phyloP scores from a whole-genome alignment of 2,888 invertebrate species.

The Helicoverpa assulta region DNA sequence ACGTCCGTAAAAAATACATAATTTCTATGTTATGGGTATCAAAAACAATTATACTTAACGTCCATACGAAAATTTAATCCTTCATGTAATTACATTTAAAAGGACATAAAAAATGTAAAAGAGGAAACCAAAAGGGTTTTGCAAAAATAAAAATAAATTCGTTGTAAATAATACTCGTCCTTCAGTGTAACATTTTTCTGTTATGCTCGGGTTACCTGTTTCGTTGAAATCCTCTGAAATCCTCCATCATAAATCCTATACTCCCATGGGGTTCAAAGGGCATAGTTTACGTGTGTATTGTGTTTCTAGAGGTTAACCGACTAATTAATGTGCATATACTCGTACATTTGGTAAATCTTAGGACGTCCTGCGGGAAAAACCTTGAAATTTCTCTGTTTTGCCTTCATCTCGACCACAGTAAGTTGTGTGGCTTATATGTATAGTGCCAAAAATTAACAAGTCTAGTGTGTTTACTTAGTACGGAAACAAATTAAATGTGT shows the following conservation, averaged over 20 bases:
- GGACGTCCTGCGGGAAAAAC: slow-evolving; percentile 3
- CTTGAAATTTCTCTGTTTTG: slow-evolving; percentile 11
- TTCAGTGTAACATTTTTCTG: slow-evolving; percentile 16
- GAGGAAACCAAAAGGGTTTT: slow-evolving; percentile 3
- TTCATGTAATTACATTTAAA: slow-evolving; percentile 10
- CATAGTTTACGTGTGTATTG: slow-evolving; percentile 56
- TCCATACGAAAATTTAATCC: slow-evolving; percentile 19
- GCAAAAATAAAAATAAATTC: slow-evolving; percentile 17
- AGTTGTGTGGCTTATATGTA: slow-evolving; percentile 4
- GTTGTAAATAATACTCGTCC: slow-evolving; percentile 10
- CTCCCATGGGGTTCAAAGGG: slow-evolving; percentile 51
- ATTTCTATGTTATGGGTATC: no score
- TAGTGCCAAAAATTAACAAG: background rate
- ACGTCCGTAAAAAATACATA: no score
- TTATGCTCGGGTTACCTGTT: slow-evolving; percentile 32
- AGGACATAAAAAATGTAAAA: slow-evolving; percentile 8
- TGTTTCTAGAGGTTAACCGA: slow-evolving; percentile 46
- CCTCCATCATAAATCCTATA: slow-evolving; percentile 56
- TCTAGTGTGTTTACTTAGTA: background rate
- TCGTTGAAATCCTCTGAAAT: slow-evolving; percentile 48
- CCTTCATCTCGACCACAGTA: slow-evolving; percentile 7
- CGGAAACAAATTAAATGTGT: background rate
- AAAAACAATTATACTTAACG: no score
- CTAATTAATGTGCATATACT: slow-evolving; percentile 57
- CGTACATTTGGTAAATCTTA: slow-evolving; percentile 51